Conservation (phyloP, 2,113 vertebrate genomes). For the Pleuronectes platessa region DNA sequence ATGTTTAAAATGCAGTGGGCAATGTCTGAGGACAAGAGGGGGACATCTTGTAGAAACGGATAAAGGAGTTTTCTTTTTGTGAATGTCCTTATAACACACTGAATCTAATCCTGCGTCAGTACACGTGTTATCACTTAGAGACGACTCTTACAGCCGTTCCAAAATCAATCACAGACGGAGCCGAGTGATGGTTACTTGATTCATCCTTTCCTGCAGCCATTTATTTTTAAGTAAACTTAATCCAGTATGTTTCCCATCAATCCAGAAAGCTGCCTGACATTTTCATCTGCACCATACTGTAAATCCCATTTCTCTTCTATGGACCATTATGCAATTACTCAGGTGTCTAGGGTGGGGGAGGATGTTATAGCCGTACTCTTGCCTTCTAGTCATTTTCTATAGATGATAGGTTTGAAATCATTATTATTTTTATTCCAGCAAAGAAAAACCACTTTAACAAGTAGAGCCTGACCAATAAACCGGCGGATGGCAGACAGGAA, state of each 20-base stretch:
- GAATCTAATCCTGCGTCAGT: constrained; percentile 5
- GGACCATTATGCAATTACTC: too few relatives aligned
- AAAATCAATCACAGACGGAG: constrained; percentile 10
- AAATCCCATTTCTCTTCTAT: too few relatives aligned
- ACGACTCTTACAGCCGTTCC: constrained; percentile 34
- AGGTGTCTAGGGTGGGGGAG: background rate
- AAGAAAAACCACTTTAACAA: constrained; percentile 1
- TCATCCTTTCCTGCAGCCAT: background rate
- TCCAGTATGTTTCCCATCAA: too few relatives aligned
- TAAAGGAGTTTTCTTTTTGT: background rate
- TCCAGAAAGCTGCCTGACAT: too few relatives aligned
- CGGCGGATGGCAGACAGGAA: background rate
- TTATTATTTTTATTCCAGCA: background rate
- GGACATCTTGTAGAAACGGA: background rate
- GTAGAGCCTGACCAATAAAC: constrained; percentile 17
- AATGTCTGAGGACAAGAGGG: background rate
- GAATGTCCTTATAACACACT: constrained; percentile 17
- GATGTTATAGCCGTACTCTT: background rate
- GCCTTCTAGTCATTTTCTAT: background rate
- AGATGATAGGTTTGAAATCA: constrained; percentile 6
- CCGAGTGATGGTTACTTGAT: background rate
- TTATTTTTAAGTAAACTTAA: background rate
- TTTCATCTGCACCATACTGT: too few relatives aligned
- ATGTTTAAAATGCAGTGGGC: background rate
- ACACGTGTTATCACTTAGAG: background rate